Conservation (phyloP, 1,140 invertebrate genomes). For the Epicauta chinensis region DNA sequence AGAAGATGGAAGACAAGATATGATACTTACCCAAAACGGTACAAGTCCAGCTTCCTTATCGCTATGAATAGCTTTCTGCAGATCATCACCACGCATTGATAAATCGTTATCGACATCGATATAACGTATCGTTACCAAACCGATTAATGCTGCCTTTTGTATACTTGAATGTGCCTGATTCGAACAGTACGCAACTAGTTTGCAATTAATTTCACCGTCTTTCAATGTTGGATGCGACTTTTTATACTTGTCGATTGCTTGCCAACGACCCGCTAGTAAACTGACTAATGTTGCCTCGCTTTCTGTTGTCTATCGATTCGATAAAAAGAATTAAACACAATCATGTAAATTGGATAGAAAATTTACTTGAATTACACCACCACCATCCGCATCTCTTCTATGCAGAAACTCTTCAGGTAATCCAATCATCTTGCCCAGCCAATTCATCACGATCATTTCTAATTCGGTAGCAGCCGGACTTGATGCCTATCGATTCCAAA, state of each 20-base stretch:
- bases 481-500: constrained; percentile 64
- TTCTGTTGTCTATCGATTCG: constrained; percentile 62
- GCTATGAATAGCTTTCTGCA: constrained; percentile 70
- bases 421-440: constrained; percentile 91
- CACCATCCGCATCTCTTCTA: constrained; percentile 60
- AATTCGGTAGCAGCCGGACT: constrained; percentile 95
- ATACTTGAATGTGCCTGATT: constrained; percentile 88
- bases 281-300: constrained; percentile 90
- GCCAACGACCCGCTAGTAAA: constrained; percentile 81
- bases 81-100: constrained; percentile 72
- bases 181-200: constrained; percentile 77
- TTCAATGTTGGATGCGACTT: constrained; percentile 63
- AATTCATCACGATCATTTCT: constrained; percentile 96
- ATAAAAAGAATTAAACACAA: background rate
- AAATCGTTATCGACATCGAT: constrained; percentile 80
- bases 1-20: too few species aligned
- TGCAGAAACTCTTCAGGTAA: constrained; percentile 86
- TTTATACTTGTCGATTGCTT: constrained; percentile 64
- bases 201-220: constrained; percentile 83
- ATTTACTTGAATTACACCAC: constrained; percentile 81
- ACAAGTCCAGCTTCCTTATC: constrained; percentile 85
- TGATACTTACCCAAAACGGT: constrained; percentile 88
- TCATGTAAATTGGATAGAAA: too few species aligned
- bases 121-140: constrained; percentile 86
- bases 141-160: constrained; percentile 86